A percentile compares a stretch with the other conserved stretches of the same genome.
Evolutionary conservation across 2,797 vertebrate species (phyloP).

Genomic region (Hippopotamyrus pictus): DNA sequence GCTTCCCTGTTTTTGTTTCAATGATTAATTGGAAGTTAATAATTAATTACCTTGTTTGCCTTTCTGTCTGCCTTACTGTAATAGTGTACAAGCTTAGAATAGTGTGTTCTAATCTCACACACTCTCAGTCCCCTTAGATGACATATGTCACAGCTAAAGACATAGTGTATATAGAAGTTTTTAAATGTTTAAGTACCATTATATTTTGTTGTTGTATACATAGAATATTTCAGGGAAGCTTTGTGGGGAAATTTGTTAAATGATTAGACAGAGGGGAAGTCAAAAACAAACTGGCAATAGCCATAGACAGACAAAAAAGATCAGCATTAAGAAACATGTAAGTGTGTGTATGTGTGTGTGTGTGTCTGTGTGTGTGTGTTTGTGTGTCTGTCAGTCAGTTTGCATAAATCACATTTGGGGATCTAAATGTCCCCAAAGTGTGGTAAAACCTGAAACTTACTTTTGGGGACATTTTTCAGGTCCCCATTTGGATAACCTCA

Average conservation of each 20-base stretch:
- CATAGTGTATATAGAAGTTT: background rate
- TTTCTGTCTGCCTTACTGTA: background rate
- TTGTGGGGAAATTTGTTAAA: background rate
- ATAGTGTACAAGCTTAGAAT: background rate
- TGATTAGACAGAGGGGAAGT: background rate
- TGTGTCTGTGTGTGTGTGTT: too few species aligned
- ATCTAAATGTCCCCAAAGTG: too few species aligned
- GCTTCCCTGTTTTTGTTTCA: background rate
- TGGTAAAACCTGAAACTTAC: too few species aligned
- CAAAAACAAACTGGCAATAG: background rate
- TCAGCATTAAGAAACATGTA: background rate
- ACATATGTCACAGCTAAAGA: background rate
- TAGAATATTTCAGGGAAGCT: background rate
- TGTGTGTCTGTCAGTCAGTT: too few species aligned
- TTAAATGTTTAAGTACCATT: background rate
- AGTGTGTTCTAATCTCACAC: background rate
- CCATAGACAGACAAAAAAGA: background rate
- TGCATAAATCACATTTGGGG: too few species aligned
- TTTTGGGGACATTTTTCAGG: too few species aligned
- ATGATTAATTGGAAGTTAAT: background rate
- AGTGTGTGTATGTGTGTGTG: background rate
- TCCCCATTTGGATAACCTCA: too few species aligned
- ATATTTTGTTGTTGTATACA: background rate
- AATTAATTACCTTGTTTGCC: background rate
- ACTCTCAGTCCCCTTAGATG: background rate